Evolutionary conservation across 2,113 vertebrate species (phyloP), one percentile per base, ranked within the genome.

Genomic region (Egretta garzetta): DNA sequence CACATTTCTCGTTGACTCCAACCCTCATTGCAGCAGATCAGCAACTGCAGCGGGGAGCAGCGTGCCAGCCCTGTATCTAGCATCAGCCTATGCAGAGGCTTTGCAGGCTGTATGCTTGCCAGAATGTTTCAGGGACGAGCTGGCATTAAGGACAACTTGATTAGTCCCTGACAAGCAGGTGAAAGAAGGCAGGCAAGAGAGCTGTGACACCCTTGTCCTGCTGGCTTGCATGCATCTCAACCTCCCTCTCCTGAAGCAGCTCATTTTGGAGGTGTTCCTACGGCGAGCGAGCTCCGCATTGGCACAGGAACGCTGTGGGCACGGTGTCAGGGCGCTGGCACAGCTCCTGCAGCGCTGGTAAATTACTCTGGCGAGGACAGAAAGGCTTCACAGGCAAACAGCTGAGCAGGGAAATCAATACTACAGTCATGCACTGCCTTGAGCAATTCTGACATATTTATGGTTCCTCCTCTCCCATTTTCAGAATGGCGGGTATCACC

Each of bases 331-430:
- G 59, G 56, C 2, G 4, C 80, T 79, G 93, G 91, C 80, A 81
- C 56, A 32, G 80, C 89, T 94, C 83, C 80, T 71, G 64, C 53
- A 33, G 80, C 43, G 0, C 83, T 35, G 84, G 82, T 58, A 70
- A 37, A 53, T 16, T 2, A 1, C 60, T 58, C 73, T 89, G 83
- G 76, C 0, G 3, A 75, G 70, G 73, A 63, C 43, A 74, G 64
- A 50, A 72, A 30, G 23, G 39, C 60, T 83, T 39, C 86, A 52
- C 0, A 0, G 64, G 52, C 47, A 89, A 87, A 81, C n/a, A 81
- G 93, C 83, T 84, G 89, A 89, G 91, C 86, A 72, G 39, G 85
- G 74, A 75, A 93, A 96, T 93, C 74, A 87, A 72, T 90, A 33
- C 67, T 33, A 45, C 56, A 45, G 81, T 60, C 93, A 88, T 3